phyloP scores from a whole-genome alignment of 2,797 vertebrate genomes.

The Bradypodion pumilum region DNA sequence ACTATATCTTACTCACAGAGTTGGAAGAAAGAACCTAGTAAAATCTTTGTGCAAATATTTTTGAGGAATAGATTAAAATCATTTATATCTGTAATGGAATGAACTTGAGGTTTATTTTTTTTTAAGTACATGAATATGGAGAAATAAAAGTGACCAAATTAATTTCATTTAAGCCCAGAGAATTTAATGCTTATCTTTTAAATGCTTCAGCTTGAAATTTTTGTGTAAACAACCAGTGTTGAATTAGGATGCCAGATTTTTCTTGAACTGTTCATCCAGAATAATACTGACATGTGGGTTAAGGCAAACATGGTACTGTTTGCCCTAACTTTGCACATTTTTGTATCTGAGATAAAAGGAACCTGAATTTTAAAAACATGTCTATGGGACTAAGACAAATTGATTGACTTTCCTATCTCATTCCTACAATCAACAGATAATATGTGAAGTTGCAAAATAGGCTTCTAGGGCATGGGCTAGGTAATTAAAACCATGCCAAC shows the following conservation, averaged over 20 bases:
- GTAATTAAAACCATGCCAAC: background rate
- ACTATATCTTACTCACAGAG: background rate
- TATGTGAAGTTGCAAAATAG: background rate
- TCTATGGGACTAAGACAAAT: background rate
- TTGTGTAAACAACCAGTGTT: background rate
- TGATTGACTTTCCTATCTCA: background rate
- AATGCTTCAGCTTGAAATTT: background rate
- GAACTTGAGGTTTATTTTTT: background rate
- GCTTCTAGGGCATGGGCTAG: background rate
- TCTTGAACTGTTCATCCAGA: background rate
- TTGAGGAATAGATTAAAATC: background rate
- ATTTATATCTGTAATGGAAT: background rate
- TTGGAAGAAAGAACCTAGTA: background rate
- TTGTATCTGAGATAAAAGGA: background rate
- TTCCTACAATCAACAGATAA: background rate
- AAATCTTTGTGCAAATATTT: background rate
- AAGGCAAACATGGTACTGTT: background rate
- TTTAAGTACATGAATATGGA: background rate
- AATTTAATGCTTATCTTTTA: background rate
- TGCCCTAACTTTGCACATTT: background rate
- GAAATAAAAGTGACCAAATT: background rate
- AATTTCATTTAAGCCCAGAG: background rate
- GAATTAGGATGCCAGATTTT: background rate
- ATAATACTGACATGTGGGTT: background rate
- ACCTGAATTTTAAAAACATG: background rate